Conservation (phyloP, 2,113 vertebrate genomes). For the Chloropsis cyanopogon region DNA sequence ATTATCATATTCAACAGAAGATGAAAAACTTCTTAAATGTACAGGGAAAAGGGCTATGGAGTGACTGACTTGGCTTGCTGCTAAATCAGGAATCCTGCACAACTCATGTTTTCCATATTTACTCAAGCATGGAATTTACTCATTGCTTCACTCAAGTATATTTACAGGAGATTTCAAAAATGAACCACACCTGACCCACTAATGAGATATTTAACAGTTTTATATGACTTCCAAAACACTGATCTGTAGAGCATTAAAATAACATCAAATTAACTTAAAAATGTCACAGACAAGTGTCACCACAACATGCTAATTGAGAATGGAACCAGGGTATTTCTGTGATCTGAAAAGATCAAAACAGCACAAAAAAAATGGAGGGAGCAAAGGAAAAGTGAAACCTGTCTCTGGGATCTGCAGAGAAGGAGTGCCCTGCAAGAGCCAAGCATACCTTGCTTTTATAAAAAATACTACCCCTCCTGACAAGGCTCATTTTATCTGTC, state of each 20-base stretch:
- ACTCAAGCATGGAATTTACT: not conserved
- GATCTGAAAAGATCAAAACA: not conserved
- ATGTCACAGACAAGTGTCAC: not conserved
- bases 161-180: not conserved
- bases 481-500: not conserved
- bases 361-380: not conserved
- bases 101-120: not conserved
- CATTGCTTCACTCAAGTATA: too few species aligned
- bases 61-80: not conserved
- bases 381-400: not conserved
- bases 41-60: not conserved
- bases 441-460: not conserved
- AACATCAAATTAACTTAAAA: not conserved
- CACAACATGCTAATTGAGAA: not conserved
- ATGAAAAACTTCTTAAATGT: not conserved
- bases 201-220: not conserved
- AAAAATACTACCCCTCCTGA: not conserved
- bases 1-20: not conserved
- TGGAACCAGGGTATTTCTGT: not conserved
- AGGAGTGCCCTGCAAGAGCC: not conserved
- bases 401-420: not conserved
- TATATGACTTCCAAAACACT: not conserved
- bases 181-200: not conserved
- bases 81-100: not conserved
- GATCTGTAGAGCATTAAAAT: not conserved